Evolutionary conservation across 92 coral and sea anemone genomes (phyloP), one percentile per base, ranked within the genome.

Genomic region (Phenganax marumi): DNA sequence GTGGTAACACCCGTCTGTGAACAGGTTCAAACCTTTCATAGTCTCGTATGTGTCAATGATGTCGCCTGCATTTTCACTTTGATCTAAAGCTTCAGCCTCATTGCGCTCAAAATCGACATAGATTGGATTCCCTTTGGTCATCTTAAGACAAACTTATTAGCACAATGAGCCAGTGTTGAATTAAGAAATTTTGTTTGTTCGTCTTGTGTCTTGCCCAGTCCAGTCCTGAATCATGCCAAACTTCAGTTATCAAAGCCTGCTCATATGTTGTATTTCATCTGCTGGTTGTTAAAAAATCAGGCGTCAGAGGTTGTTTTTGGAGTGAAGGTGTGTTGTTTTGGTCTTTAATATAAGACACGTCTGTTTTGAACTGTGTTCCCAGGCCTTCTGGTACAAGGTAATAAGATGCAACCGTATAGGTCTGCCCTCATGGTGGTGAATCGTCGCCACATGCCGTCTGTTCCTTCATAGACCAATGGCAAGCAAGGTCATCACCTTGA

Each of bases 251-350:
- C 39, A 25, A 9, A 39, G 7, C 14, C 26, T 26, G n/a, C n/a
- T n/a, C n/a, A n/a, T 7, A 25, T 52, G 50, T 76, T 33, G 72
- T 62, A 18, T 1, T 25, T 55, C 53, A 57, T 57, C 81, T 76
- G 55, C 68, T 76, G 81, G 55, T 76, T 26, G 18, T 48, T 68
- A 33, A 33, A 66, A 25, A 66, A 62, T 62, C 72, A 66, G 50
- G 49, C 1, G 72, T 33, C 50, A 12, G 17, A 3, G n/a, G 43
- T 33, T 66, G 49, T 13, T 58, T 18, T 58, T 58, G 9, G 48
- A 66, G 26, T 23, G 43, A 10, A 25, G 49, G 11, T 22, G 72
- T 66, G 18, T 47, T 33, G 12, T 14, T 66, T 21, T 66, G 5
- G 72, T 33, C 49, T 39, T 24, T 12, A 24, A 8, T 8, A 33